Conservation (phyloP, 2,888 invertebrate species). For the Drosophila villosipedis region DNA sequence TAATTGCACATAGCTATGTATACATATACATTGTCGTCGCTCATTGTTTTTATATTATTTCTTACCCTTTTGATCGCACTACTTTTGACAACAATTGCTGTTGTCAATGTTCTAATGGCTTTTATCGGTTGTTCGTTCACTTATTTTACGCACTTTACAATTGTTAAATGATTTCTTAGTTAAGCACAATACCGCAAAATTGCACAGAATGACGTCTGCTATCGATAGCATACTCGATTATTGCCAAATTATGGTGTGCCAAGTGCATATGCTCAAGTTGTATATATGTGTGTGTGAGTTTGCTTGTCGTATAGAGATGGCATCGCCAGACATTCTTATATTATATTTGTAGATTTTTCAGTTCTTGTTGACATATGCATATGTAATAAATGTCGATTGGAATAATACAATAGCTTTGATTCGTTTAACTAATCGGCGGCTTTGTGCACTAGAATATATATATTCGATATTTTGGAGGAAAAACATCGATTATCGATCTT, state of each 20-base stretch:
- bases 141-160: constrained; percentile 19
- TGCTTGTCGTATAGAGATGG: background rate
- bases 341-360: background rate
- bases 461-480: background rate
- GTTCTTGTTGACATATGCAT: background rate
- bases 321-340: background rate
- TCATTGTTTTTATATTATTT: constrained; percentile 26
- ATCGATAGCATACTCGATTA: constrained; percentile 26
- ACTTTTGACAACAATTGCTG: constrained; percentile 11
- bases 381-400: background rate
- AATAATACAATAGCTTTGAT: background rate
- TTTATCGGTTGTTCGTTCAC: background rate
- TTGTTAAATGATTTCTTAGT: constrained; percentile 28
- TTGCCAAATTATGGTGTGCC: background rate
- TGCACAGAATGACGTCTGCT: constrained; percentile 17
- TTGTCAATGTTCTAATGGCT: constrained; percentile 17
- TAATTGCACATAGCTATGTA: background rate
- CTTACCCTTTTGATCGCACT: constrained; percentile 41
- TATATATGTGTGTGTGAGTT: background rate
- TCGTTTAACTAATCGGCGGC: background rate
- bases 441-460: background rate
- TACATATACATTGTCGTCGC: constrained; percentile 7
- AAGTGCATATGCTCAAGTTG: background rate
- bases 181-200: constrained; percentile 46
- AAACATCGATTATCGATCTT: background rate